These are phyloP conservation scores for Ypsolopha scabrella DNA, from an alignment of 2,888 invertebrate genomes.

Conservation along the genomic window DNA sequence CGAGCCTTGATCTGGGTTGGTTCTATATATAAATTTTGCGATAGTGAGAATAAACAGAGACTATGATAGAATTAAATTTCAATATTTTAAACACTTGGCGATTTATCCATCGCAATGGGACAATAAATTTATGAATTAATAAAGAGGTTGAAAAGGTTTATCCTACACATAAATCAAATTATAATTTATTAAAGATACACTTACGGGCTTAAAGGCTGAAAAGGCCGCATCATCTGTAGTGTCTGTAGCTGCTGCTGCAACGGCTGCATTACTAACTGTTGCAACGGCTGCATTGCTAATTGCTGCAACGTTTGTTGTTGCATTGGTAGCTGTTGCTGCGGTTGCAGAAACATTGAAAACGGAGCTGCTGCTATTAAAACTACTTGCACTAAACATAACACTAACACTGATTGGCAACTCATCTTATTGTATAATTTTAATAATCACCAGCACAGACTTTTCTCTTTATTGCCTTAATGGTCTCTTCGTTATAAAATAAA, in stretches of 20 bases:
- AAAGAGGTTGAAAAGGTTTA: not conserved
- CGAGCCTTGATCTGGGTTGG: too few species aligned
- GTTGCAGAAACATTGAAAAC: slow-evolving; percentile 17
- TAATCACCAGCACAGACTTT: too few species aligned
- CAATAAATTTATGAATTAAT: too few species aligned
- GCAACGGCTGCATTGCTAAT: slow-evolving; percentile 21
- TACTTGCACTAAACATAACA: slow-evolving; percentile 20
- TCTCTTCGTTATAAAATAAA: too few species aligned
- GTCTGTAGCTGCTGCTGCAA: slow-evolving; percentile 20
- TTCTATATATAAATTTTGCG: too few species aligned
- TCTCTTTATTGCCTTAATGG: too few species aligned
- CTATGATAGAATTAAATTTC: too few species aligned
- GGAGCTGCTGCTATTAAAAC: slow-evolving; percentile 25
- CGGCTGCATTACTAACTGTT: slow-evolving; percentile 16
- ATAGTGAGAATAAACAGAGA: too few species aligned
- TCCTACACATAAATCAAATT: too few species aligned
- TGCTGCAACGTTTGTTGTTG: slow-evolving; percentile 9
- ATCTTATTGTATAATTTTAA: not conserved
- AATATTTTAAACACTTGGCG: too few species aligned
- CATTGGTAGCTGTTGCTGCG: not conserved
- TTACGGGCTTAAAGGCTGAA: not conserved
- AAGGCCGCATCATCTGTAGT: slow-evolving; percentile 16
- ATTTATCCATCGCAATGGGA: too few species aligned
- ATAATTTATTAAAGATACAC: not conserved
- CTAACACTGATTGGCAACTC: not conserved